Base-by-base conservation (phyloP, 1,140 invertebrate genomes). In the Micrasema minimum region DNA sequence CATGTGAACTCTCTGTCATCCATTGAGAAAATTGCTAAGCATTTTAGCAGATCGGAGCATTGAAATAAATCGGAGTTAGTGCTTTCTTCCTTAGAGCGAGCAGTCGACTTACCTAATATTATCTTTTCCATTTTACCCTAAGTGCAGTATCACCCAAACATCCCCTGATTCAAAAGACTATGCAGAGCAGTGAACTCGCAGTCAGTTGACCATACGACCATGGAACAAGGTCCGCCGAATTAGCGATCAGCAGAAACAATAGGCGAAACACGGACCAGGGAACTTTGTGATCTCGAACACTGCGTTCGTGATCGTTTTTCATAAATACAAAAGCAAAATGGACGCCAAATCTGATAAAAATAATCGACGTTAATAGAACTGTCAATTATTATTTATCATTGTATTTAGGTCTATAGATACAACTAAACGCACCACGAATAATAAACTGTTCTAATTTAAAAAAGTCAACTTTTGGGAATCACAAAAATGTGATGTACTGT, bases 221-320 rank as follows among this genome's bases (percentile, higher is more conserved):
- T 22, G 35, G 55, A 14, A 43, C 55, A 59, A 59, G 55, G 55
- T 59, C 55, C 37, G 35, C 37, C 37, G 20, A 59, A 59, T 59
- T 59, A 55, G 51, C 26, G 26, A 26, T 22, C 11, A 53, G 50
- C 23, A 26, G 50, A 53, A 11, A 53, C 50, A 53, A 53, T 26
- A 26, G 23, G 11, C 10, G 23, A 11, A 35, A 23, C 50, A 26
- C 50, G 9, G 18, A 5, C 12, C 12, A 14, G 3, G 16, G 0
- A 48, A 10, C 16, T 20, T 48, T 16, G 18, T 20, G 7, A 48
- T 10, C 46, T 10, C 46, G 18, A 23, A 23, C 51, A 9, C 12
- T 55, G n/a, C 7, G 12, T 14, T 23, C 51, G 51, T 55, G 51
- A 55, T 55, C 51, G 51, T 31, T 11, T 55, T 55, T 55, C 26